A percentile compares a stretch with the other conserved stretches of the same genome.
These are phyloP conservation scores for Drosophila parthenogenetica DNA, from an alignment of 2,888 invertebrate genomes.

Conservation along the genomic window DNA sequence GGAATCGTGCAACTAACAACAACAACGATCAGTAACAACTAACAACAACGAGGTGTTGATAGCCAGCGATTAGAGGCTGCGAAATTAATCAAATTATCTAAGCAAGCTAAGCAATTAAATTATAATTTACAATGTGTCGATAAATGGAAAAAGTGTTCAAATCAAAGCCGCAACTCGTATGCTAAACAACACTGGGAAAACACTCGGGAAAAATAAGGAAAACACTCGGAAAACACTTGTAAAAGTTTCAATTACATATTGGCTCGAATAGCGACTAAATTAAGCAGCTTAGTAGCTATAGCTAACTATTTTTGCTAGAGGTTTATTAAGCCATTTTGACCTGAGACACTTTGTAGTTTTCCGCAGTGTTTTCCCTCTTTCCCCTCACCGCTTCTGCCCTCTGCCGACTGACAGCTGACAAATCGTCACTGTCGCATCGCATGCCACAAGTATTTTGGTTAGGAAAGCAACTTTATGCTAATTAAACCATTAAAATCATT, in stretches of 20 bases:
- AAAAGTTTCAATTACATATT: too few species aligned
- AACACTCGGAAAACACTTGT: conserved; percentile 4
- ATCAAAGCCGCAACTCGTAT: conserved; percentile 23
- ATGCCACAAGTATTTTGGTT: conserved; percentile 45
- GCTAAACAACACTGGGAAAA: conserved; percentile 16
- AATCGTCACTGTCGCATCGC: conserved; percentile 60
- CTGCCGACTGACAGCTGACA: conserved; percentile 77
- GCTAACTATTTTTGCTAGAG: conserved; percentile 18
- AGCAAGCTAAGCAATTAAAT: conserved; percentile 65
- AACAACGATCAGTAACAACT: conserved; percentile 35
- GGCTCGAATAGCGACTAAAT: background rate
- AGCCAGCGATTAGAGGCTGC: conserved; percentile 47
- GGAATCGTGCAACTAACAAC: conserved; percentile 54
- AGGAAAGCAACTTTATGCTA: conserved; percentile 66
- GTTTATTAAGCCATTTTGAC: conserved; percentile 47
- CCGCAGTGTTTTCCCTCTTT: background rate
- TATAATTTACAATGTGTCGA: conserved; percentile 68
- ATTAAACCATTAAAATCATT: conserved; percentile 78
- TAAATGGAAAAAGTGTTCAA: conserved; percentile 12
- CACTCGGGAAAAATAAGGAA: conserved; percentile 6
- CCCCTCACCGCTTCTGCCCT: background rate
- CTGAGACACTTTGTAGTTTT: conserved; percentile 11
- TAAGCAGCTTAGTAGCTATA: conserved; percentile 9
- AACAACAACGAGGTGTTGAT: conserved; percentile 60
- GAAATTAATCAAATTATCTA: conserved; percentile 63